Base-by-base conservation (phyloP, 2,113 vertebrate genomes). In the Archilochus colubris region DNA sequence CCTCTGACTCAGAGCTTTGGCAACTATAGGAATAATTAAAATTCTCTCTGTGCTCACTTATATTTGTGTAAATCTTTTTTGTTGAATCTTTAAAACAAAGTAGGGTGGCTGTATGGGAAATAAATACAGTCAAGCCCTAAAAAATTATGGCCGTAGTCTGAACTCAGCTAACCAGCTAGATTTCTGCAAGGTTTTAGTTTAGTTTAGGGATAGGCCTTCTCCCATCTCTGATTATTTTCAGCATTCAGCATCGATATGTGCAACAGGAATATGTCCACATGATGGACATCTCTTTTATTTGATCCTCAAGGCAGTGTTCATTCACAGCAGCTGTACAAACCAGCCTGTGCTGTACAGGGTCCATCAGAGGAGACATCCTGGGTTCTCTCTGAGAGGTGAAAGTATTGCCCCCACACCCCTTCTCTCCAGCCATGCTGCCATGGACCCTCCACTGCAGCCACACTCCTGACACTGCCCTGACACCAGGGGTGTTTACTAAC, bases 1-100 rank as follows among this genome's bases (percentile, higher is more conserved):
- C 74, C 76, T 91, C 82, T 84, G 76, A 92, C 54, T 77, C 86
- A 91, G 40, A 89, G 69, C 80, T 77, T 83, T 50, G 4, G 74
- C 75, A 91, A 66, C 76, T 38, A 57, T 12, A 88, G 66, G 68
- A 84, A n/a, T 92, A 75, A 91, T 90, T 91, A 76, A 79, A 40
- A 61, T 86, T 90, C 61, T 88, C 75, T 53, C 62, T 27, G 6
- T 46, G 59, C 54, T 78, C 72, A 36, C 70, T 87, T 89, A 62
- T 1, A 31, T 73, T 92, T 15, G 0, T 75, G 72, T 86, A 88
- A 92, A 89, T 82, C 69, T 85, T 76, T 72, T 59, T 31, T 54
- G 53, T 90, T 63, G 58, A 48, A 72, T 82, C 86, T 84, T 91
- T 85, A 81, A 83, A 93, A 87, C 55, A 43, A 75, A 83, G 54